phyloP scores from a whole-genome alignment of 2,888 invertebrate species.

The Homarus gammarus region DNA sequence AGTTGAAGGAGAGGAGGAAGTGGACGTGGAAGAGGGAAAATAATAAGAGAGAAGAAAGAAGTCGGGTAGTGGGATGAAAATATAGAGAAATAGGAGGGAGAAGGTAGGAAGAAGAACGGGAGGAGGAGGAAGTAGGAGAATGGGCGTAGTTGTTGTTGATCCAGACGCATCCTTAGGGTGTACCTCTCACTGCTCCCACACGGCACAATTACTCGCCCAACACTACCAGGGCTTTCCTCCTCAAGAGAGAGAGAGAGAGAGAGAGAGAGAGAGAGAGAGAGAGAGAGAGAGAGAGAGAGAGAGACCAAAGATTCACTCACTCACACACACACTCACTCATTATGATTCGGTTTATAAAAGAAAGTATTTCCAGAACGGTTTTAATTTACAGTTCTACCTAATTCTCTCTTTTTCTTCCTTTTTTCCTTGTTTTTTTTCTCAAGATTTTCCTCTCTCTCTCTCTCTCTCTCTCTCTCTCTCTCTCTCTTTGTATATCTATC shows the following conservation, averaged over 20 bases:
- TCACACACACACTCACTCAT: no score
- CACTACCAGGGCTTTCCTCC: no score
- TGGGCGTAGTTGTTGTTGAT: no score
- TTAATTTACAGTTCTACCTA: neutral
- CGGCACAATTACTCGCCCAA: no score
- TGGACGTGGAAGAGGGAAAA: neutral
- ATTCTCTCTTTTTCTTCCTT: neutral
- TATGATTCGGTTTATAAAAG: no score
- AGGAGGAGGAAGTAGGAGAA: neutral
- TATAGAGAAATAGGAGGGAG: no score
- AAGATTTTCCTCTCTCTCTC: neutral
- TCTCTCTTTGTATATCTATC: no score
- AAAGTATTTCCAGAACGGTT: no score
- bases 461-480: conserved; percentile 26
- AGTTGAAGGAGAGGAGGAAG: neutral
- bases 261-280: conserved; percentile 15
- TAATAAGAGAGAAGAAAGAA: no score
- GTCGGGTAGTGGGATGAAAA: no score
- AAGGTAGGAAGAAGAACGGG: neutral
- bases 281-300: neutral
- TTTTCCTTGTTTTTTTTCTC: neutral
- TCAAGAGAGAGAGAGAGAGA: conserved; percentile 20
- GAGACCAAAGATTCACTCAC: neutral
- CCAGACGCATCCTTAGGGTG: no score
- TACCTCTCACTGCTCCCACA: no score